A percentile compares a stretch with the other conserved stretches of the same genome.
These are phyloP conservation scores for Odontamblyopus rebecca DNA, from an alignment of 2,797 vertebrate genomes.

Conservation along the genomic window DNA sequence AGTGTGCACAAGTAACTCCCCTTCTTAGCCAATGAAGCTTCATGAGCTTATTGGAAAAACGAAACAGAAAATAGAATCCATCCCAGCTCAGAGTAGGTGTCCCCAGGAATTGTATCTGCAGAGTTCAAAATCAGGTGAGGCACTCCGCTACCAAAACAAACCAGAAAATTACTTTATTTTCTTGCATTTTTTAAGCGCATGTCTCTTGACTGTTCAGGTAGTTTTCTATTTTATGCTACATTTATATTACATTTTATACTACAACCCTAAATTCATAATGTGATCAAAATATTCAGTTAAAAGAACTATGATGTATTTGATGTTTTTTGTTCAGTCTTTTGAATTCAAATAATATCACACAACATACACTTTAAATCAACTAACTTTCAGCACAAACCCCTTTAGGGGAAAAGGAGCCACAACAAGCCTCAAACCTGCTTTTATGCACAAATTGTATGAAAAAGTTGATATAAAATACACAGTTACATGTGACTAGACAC, in stretches of 20 bases:
- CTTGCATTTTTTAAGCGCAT: not conserved
- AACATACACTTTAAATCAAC: constrained; percentile 16
- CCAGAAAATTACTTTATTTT: constrained; percentile 3
- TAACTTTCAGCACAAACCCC: constrained; percentile 16
- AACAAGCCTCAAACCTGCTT: constrained; percentile 30
- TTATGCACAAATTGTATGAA: constrained; percentile 27
- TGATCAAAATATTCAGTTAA: too few relatives aligned
- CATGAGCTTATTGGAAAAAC: not conserved
- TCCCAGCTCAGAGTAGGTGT: not conserved
- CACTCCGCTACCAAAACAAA: constrained; percentile 1
- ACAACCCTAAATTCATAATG: too few relatives aligned
- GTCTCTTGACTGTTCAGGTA: not conserved
- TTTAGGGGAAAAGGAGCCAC: constrained; percentile 23
- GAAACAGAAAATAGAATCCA: not conserved
- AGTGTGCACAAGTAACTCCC: not conserved
- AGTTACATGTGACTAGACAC: constrained; percentile 12
- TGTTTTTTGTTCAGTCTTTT: not conserved
- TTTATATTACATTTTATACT: too few relatives aligned
- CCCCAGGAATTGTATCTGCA: not conserved
- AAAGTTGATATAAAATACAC: constrained; percentile 21
- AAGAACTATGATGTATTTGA: not conserved
- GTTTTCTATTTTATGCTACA: not conserved
- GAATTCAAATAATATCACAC: not conserved
- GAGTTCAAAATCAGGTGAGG: constrained; percentile 9
- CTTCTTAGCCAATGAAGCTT: not conserved